These are phyloP conservation scores for Grammomys dolichurus DNA, from an alignment of 2,113 vertebrate species.

Conservation along the genomic window DNA sequence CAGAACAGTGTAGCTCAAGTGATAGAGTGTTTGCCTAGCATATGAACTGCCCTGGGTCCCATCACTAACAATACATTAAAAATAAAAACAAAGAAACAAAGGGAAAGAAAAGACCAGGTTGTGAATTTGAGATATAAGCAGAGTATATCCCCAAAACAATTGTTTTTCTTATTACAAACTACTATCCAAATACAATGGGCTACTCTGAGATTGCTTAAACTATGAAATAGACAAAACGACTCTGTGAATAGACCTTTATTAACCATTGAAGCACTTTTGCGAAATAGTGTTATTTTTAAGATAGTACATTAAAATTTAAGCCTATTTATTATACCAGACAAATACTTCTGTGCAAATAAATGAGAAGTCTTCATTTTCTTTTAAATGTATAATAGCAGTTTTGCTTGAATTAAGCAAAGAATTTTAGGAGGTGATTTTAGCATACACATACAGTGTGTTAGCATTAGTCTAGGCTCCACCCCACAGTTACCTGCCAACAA, in stretches of 20 bases:
- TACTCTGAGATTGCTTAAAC: background rate
- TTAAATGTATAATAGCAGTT: slow-evolving; percentile 18
- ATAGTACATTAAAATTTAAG: background rate
- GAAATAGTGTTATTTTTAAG: slow-evolving; percentile 44
- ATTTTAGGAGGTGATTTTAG: background rate
- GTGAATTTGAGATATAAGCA: background rate
- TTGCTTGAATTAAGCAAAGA: slow-evolving; percentile 37
- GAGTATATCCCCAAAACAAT: background rate
- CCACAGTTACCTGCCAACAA: too few species aligned
- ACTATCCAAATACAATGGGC: background rate
- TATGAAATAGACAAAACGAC: background rate
- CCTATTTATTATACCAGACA: background rate
- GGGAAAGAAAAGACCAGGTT: background rate
- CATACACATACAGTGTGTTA: too few species aligned
- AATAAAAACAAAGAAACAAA: background rate
- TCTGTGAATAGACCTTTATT: background rate
- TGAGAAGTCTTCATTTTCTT: background rate
- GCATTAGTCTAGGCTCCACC: too few species aligned
- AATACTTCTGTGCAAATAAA: background rate
- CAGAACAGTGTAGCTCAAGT: too few species aligned
- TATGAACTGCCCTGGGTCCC: too few species aligned
- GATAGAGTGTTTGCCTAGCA: too few species aligned
- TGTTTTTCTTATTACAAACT: slow-evolving; percentile 25
- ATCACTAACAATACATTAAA: background rate
- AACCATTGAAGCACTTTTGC: background rate